Conservation (phyloP, 2,113 vertebrate genomes). For the Cichladusa arquata region DNA sequence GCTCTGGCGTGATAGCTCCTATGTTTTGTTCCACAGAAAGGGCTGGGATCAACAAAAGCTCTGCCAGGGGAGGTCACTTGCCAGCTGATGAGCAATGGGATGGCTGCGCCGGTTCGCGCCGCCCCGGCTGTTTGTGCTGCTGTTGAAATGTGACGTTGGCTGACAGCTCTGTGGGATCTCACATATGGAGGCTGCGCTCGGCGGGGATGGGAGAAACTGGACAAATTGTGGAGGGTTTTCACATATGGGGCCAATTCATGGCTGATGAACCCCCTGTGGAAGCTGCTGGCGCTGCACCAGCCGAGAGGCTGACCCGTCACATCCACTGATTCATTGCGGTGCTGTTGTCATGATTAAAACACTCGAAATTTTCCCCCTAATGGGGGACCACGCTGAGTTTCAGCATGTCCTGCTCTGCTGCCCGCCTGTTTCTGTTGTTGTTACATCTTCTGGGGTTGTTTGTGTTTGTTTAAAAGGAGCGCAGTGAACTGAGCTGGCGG, state of each 20-base stretch:
- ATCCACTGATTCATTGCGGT: conserved; percentile 47
- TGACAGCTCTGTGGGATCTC: conserved; percentile 66
- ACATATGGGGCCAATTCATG: conserved; percentile 63
- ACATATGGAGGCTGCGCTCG: conserved; percentile 52
- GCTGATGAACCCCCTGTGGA: conserved; percentile 55
- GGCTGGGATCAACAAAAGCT: conserved; percentile 17
- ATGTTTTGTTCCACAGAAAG: conserved; percentile 19
- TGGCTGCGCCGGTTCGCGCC: neutral
- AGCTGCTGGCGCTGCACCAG: conserved; percentile 36
- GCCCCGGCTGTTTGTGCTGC: conserved; percentile 23
- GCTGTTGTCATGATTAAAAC: conserved; percentile 36
- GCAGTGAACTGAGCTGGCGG: neutral
- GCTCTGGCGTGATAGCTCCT: neutral
- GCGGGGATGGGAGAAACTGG: conserved; percentile 56
- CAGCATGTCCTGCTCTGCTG: conserved; percentile 23
- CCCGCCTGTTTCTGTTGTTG: conserved; percentile 30
- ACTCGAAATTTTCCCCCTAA: conserved; percentile 33
- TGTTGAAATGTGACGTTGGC: conserved; percentile 61
- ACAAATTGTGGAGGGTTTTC: conserved; percentile 54
- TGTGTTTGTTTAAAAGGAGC: conserved; percentile 41
- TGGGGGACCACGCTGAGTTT: conserved; percentile 59
- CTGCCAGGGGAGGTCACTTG: conserved; percentile 29
- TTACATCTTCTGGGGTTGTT: conserved; percentile 42
- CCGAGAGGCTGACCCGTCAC: conserved; percentile 23
- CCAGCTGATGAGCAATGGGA: conserved; percentile 47